Evolutionary conservation across 2,113 vertebrate genomes (phyloP).

Genomic region (Poeciliopsis occidentalis): DNA sequence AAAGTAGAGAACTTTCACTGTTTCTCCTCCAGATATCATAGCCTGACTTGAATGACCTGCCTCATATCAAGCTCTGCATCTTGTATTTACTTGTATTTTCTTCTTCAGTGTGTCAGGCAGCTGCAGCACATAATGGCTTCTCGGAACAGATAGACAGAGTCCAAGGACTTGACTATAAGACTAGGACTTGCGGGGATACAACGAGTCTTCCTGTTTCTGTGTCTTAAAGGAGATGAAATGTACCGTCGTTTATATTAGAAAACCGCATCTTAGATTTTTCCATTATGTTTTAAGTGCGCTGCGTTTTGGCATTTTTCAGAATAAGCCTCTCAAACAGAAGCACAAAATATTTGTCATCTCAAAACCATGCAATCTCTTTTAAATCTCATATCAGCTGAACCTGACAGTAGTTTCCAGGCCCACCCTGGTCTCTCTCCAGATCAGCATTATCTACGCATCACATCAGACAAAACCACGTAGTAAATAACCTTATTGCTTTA

Average conservation of each 20-base stretch:
- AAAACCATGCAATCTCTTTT: slow-evolving; percentile 23
- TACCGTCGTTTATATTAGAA: background rate
- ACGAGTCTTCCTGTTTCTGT: background rate
- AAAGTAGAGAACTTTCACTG: background rate
- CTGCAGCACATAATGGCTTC: slow-evolving; percentile 9
- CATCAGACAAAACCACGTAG: slow-evolving; percentile 41
- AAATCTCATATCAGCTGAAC: slow-evolving; percentile 32
- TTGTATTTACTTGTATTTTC: too few species aligned
- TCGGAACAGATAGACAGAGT: background rate
- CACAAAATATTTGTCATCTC: slow-evolving; percentile 16
- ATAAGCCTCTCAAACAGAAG: slow-evolving; percentile 8
- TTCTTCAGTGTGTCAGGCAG: slow-evolving; percentile 11
- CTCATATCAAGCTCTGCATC: background rate
- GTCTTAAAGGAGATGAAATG: background rate
- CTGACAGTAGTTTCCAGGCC: slow-evolving; percentile 47
- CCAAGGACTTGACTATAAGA: background rate
- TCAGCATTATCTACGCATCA: slow-evolving; percentile 49
- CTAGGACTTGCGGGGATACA: background rate
- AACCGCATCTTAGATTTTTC: background rate
- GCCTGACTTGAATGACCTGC: slow-evolving; percentile 21
- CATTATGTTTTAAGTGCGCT: background rate
- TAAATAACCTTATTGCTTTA: slow-evolving; percentile 71
- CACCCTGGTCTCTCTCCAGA: slow-evolving; percentile 42
- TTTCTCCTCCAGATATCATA: background rate
- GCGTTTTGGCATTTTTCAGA: slow-evolving; percentile 10